These are phyloP conservation scores for Orchestes rusci DNA, from an alignment of 2,888 invertebrate species.

Conservation along the genomic window DNA sequence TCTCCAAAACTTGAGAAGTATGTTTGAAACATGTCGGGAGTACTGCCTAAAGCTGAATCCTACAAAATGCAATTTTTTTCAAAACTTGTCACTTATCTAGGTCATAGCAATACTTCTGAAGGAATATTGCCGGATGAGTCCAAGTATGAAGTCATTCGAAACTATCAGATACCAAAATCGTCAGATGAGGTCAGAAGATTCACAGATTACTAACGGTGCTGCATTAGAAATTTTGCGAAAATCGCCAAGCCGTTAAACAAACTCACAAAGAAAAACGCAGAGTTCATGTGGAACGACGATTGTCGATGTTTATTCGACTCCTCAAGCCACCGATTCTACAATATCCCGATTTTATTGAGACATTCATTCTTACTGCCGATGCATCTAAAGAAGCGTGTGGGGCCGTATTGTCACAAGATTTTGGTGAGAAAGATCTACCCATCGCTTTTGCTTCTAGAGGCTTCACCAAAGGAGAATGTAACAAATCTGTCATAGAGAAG, in stretches of 20 bases:
- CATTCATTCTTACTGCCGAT: slow-evolving; percentile 17
- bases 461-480: slow-evolving; percentile 17
- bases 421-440: slow-evolving; percentile 13
- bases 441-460: slow-evolving; percentile 17
- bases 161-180: no score
- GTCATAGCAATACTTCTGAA: no score
- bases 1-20: no score
- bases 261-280: slow-evolving; percentile 7
- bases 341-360: slow-evolving; percentile 18
- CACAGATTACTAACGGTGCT: slow-evolving; percentile 4
- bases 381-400: slow-evolving; percentile 16
- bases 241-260: no score
- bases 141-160: no score
- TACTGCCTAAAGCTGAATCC: no score
- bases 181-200: no score
- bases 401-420: slow-evolving; percentile 12
- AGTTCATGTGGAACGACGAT: slow-evolving; percentile 4
- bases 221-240: slow-evolving; percentile 2
- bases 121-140: no score
- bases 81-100: no score
- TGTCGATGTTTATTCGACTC: neutral
- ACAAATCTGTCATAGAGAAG: no score
- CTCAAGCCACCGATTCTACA: slow-evolving; percentile 14
- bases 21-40: no score
- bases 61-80: no score